A percentile compares a stretch with the other conserved stretches of the same genome.
Conservation (phyloP, 2,888 invertebrate species). For the Piscicola geometra region DNA sequence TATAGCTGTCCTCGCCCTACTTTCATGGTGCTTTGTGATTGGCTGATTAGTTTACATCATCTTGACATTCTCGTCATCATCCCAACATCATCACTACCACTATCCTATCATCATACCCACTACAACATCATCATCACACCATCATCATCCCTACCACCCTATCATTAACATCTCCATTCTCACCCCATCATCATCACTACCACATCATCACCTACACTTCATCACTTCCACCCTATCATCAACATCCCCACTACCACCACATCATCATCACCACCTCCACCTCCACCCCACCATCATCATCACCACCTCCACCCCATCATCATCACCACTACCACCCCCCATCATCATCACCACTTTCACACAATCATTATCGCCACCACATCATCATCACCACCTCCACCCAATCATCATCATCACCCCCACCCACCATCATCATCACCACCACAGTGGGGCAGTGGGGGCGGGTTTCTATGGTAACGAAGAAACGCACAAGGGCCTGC, state of each 20-base stretch:
- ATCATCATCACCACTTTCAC: not conserved
- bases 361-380: not conserved
- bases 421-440: not conserved
- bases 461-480: slow-evolving; percentile 89
- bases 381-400: not conserved
- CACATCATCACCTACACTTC: not conserved
- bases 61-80: not conserved
- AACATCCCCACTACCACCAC: not conserved
- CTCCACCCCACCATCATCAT: not conserved
- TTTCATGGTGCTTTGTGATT: slow-evolving; percentile 65
- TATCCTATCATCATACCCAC: not conserved
- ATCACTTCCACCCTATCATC: slow-evolving; percentile 41
- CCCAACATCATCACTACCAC: not conserved
- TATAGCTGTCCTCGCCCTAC: slow-evolving; percentile 65
- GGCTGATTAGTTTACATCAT: not conserved
- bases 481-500: slow-evolving; percentile 82
- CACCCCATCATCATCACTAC: not conserved
- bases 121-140: no score
- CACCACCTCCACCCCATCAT: not conserved
- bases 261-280: not conserved
- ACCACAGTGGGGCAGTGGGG: slow-evolving; percentile 71
- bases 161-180: not conserved
- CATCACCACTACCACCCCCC: not conserved
- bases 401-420: not conserved
- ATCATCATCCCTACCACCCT: no score